A percentile compares a stretch with the other conserved stretches of the same genome.
phyloP scores from a whole-genome alignment of 2,113 vertebrate genomes.

The Otus sunia region DNA sequence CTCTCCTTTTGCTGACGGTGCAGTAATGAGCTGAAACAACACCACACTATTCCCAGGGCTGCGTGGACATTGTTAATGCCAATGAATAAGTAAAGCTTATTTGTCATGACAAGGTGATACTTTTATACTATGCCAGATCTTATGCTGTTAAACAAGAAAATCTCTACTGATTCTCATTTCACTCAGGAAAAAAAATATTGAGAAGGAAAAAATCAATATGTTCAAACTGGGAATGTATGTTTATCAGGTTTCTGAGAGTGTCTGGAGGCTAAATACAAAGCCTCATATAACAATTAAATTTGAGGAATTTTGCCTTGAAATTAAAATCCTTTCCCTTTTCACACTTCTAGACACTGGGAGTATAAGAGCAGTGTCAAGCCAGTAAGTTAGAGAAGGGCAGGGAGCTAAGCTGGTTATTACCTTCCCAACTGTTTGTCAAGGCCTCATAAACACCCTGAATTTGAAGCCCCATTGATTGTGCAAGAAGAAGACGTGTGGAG shows the following conservation, averaged over 20 bases:
- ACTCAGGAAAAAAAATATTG: background rate
- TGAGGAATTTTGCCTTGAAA: background rate
- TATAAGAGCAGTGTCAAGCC: background rate
- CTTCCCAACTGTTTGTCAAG: background rate
- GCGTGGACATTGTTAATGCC: background rate
- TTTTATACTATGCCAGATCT: background rate
- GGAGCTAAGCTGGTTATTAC: background rate
- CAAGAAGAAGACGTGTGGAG: rapidly evolving
- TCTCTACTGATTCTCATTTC: background rate
- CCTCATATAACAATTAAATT: background rate
- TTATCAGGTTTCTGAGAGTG: background rate
- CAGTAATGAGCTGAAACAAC: background rate
- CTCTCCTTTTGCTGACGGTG: background rate
- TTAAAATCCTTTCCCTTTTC: background rate
- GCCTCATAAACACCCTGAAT: background rate
- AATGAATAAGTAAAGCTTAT: background rate
- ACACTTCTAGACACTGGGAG: background rate
- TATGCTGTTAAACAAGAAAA: background rate
- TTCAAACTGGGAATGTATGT: background rate
- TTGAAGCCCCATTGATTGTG: background rate
- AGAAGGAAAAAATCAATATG: background rate
- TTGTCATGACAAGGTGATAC: constrained; percentile 6
- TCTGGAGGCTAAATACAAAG: background rate
- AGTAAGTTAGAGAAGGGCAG: background rate
- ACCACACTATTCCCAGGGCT: background rate